A percentile compares a stretch with the other conserved stretches of the same genome.
These are phyloP conservation scores for Apis mellifera DNA, from an alignment of 1,140 invertebrate genomes.

Conservation along the genomic window DNA sequence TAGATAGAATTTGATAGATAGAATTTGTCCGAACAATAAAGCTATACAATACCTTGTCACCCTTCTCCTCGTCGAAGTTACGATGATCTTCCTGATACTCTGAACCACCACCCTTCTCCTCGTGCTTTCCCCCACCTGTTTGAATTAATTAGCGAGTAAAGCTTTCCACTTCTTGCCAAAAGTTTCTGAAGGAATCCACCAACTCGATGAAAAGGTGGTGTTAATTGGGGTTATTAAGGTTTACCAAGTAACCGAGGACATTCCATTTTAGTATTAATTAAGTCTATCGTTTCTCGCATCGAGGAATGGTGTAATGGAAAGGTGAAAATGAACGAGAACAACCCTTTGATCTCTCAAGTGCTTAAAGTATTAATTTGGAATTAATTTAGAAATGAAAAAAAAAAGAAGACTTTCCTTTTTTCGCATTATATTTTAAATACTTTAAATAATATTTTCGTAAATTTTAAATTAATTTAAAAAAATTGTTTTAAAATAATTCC, in stretches of 20 bases:
- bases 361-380: not conserved
- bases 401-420: too few species aligned
- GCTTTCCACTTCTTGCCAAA: not conserved
- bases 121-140: slow-evolving; percentile 60
- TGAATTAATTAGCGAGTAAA: slow-evolving; percentile 56
- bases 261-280: not conserved
- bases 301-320: not conserved
- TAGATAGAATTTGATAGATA: not conserved
- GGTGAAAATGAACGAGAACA: not conserved
- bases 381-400: too few species aligned
- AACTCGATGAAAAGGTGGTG: not conserved
- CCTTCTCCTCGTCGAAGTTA: slow-evolving; percentile 64
- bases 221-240: slow-evolving; percentile 8
- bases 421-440: too few species aligned
- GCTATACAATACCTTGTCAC: slow-evolving; percentile 67
- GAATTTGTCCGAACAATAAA: not conserved
- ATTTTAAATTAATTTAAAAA: too few species aligned
- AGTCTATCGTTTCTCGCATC: not conserved
- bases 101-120: slow-evolving; percentile 67
- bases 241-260: not conserved
- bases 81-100: slow-evolving; percentile 69
- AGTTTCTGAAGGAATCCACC: not conserved
- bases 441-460: too few species aligned
- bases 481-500: too few species aligned
- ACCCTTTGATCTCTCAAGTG: not conserved